Evolutionary conservation across 2,113 vertebrate species (phyloP).

Genomic region (Cyanoramphus novaezelandiae): DNA sequence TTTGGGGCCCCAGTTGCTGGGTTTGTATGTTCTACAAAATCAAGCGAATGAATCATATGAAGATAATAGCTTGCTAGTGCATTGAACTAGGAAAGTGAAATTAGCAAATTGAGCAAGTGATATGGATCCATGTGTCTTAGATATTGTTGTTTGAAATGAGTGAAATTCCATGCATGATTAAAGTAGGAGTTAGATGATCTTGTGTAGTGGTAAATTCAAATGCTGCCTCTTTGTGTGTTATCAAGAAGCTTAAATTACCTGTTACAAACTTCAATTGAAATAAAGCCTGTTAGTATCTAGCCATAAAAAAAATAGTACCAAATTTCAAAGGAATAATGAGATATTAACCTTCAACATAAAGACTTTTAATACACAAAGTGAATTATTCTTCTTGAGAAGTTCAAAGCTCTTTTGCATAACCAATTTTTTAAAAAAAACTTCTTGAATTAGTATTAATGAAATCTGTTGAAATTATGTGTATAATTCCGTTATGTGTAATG

Average conservation of each 20-base stretch:
- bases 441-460: background rate
- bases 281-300: background rate
- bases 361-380: background rate
- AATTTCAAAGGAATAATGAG: background rate
- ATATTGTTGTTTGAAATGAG: background rate
- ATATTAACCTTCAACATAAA: background rate
- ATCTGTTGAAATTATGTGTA: background rate
- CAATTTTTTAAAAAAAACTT: background rate
- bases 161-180: background rate
- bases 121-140: background rate
- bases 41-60: background rate
- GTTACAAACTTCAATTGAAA: background rate
- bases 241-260: background rate
- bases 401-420: background rate
- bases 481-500: background rate
- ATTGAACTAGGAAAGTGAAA: background rate
- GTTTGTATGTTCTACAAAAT: background rate
- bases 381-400: background rate
- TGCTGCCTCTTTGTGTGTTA: background rate
- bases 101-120: background rate
- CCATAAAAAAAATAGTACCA: background rate
- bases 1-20: background rate
- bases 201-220: background rate
- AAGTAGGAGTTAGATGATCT: background rate
- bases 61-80: background rate